These are phyloP conservation scores for Phymanthus crucifer DNA, from an alignment of 92 coral and sea anemone species.

Conservation along the genomic window DNA sequence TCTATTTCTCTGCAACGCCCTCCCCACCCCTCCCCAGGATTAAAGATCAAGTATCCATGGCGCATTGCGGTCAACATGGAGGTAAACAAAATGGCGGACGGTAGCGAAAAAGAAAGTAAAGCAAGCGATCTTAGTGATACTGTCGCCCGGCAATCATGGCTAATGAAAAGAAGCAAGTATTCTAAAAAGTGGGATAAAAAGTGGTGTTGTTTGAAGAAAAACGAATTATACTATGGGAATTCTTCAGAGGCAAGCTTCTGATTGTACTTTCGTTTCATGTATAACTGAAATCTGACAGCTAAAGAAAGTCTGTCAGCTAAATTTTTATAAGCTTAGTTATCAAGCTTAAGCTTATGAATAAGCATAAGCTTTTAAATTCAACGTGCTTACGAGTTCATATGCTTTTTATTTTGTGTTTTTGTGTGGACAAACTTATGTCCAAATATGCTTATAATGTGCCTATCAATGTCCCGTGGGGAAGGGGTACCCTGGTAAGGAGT, in stretches of 20 bases:
- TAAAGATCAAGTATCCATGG: background rate
- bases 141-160: slow-evolving; percentile 76
- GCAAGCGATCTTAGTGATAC: slow-evolving; percentile 49
- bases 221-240: slow-evolving; percentile 72
- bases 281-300: background rate
- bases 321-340: too few species aligned
- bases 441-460: too few species aligned
- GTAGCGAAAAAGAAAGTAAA: slow-evolving; percentile 43
- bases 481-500: too few species aligned
- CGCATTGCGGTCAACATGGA: background rate
- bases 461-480: too few species aligned
- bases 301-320: too few species aligned
- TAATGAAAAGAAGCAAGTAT: slow-evolving; percentile 77
- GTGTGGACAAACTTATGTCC: too few species aligned
- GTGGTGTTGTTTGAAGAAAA: slow-evolving; percentile 88
- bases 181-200: slow-evolving; percentile 85
- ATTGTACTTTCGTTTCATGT: background rate
- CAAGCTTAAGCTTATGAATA: background rate
- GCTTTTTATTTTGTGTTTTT: too few species aligned
- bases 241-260: slow-evolving; percentile 68
- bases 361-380: too few species aligned
- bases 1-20: background rate
- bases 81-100: slow-evolving; percentile 79
- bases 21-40: background rate
- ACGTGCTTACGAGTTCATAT: too few species aligned